Conservation (phyloP, 2,888 invertebrate genomes). For the Mimachlamys varia region DNA sequence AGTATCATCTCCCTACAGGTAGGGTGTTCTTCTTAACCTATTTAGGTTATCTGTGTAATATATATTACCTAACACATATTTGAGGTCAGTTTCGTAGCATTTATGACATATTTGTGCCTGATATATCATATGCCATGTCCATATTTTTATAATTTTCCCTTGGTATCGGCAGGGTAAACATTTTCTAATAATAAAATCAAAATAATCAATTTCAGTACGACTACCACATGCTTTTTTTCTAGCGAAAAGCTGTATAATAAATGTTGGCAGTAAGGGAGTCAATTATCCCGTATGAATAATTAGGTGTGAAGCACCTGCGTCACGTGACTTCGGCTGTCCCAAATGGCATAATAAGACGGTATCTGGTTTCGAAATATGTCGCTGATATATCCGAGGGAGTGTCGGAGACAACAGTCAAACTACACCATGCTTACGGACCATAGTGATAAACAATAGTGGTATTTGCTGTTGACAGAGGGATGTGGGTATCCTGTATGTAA, state of each 20-base stretch:
- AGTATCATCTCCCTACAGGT: no score
- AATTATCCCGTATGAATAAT: neutral
- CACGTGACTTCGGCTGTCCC: neutral
- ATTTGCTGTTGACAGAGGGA: neutral
- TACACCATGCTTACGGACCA: neutral
- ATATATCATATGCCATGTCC: neutral
- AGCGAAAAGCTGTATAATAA: neutral
- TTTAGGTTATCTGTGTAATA: no score
- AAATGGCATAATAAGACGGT: neutral
- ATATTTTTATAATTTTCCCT: neutral
- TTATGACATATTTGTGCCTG: neutral
- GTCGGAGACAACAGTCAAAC: neutral
- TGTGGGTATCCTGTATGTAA: neutral
- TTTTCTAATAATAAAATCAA: neutral
- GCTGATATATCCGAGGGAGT: neutral
- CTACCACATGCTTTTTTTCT: neutral
- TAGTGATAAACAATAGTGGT: neutral
- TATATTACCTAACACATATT: no score
- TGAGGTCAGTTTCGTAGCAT: no score
- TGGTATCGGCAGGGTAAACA: neutral
- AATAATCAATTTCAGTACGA: neutral
- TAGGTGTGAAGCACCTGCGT: neutral
- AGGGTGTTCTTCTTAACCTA: no score
- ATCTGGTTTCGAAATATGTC: neutral
- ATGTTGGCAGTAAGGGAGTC: neutral